These are phyloP conservation scores for Electrona antarctica DNA, from an alignment of 2,113 vertebrate species.

Conservation along the genomic window DNA sequence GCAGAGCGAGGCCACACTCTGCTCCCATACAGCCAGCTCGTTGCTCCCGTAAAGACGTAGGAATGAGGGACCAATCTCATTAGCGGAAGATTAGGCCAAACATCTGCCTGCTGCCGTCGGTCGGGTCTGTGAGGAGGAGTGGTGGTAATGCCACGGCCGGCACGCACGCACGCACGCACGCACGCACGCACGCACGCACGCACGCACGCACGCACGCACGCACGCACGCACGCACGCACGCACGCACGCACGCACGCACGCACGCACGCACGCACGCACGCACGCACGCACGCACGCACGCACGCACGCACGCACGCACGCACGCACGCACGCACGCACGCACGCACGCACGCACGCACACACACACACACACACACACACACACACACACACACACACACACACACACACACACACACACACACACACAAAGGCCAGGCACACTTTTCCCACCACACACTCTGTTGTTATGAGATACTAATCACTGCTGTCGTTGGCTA, in stretches of 20 bases:
- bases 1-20: slow-evolving; percentile 21
- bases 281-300: slow-evolving; percentile 14
- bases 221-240: too few relatives aligned
- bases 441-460: slow-evolving; percentile 49
- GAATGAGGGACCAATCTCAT: slow-evolving; percentile 79
- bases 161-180: not conserved
- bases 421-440: not conserved
- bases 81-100: slow-evolving; percentile 80
- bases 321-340: not conserved
- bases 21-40: slow-evolving; percentile 66
- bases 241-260: too few relatives aligned
- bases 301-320: slow-evolving; percentile 2
- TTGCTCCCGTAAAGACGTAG: slow-evolving; percentile 71
- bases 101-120: slow-evolving; percentile 70
- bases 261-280: too few relatives aligned
- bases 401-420: slow-evolving; percentile 23
- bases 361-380: not conserved
- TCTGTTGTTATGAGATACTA: slow-evolving; percentile 58
- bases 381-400: slow-evolving; percentile 16
- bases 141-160: slow-evolving; percentile 45
- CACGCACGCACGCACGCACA: not conserved
- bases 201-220: slow-evolving; percentile 27
- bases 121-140: too few relatives aligned
- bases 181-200: slow-evolving; percentile 10
- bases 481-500: slow-evolving; percentile 58